phyloP scores from a whole-genome alignment of 2,888 invertebrate species.

The Hoplodrina ambigua region DNA sequence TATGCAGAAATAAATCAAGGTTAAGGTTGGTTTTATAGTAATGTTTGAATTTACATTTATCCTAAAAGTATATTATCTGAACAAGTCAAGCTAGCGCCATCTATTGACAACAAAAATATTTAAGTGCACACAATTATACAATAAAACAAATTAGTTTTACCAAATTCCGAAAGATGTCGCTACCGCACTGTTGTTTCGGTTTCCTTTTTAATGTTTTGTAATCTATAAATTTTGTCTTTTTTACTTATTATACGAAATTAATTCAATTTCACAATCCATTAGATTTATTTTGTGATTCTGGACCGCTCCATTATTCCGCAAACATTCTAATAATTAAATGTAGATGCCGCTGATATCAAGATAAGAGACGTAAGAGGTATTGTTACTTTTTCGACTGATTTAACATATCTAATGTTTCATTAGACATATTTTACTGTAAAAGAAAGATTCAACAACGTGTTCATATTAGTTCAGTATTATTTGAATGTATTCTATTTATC shows the following conservation, averaged over 20 bases:
- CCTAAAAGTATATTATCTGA: not conserved
- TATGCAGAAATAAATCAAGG: not conserved
- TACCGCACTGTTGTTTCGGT: not conserved
- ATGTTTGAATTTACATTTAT: not conserved
- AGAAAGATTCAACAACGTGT: not conserved
- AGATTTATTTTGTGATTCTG: not conserved
- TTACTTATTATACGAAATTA: not conserved
- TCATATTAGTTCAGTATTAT: not conserved
- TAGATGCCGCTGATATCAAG: slow-evolving; percentile 52
- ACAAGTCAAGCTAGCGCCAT: slow-evolving; percentile 21
- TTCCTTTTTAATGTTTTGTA: not conserved
- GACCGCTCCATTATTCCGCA: not conserved
- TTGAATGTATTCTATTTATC: not conserved
- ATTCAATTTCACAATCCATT: not conserved
- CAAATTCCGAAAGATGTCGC: slow-evolving; percentile 29
- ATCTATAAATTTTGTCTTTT: not conserved
- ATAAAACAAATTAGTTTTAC: slow-evolving; percentile 1
- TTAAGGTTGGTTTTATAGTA: not conserved
- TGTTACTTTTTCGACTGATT: not conserved
- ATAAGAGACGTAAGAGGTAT: not conserved
- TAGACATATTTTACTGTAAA: not conserved
- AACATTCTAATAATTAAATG: not conserved
- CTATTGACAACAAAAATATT: not conserved
- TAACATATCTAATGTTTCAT: not conserved
- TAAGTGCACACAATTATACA: not conserved